phyloP scores from a whole-genome alignment of 2,797 vertebrate genomes.

The Cossypha dichroa region DNA sequence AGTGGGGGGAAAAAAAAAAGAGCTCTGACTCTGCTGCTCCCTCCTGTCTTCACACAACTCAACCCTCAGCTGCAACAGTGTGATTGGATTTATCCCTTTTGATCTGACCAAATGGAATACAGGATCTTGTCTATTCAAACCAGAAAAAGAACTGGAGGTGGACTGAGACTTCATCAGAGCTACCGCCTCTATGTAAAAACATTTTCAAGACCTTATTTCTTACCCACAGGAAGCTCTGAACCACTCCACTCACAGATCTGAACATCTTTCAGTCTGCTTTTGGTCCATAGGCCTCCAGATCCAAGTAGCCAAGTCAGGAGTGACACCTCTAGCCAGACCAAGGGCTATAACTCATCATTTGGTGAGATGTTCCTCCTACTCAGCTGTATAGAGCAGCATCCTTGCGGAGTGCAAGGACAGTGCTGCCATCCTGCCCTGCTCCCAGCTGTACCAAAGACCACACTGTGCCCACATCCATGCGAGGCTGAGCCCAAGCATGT shows the following conservation, averaged over 20 bases:
- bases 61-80: neutral
- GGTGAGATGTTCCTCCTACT: neutral
- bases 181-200: neutral
- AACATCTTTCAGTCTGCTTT: neutral
- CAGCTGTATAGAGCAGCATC: neutral
- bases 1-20: neutral
- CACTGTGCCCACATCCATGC: fast-evolving
- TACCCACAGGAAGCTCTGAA: neutral
- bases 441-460: neutral
- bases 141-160: neutral
- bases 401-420: neutral
- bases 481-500: neutral
- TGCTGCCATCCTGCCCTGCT: neutral
- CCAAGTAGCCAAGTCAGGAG: neutral
- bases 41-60: neutral
- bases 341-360: fast-evolving
- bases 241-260: neutral
- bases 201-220: neutral
- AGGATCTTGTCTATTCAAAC: neutral
- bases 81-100: neutral
- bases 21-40: neutral
- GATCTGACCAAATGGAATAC: neutral
- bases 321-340: neutral
- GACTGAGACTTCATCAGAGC: neutral
- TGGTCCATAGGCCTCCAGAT: neutral